Evolutionary conservation across 1,140 invertebrate genomes (phyloP), one percentile per base, ranked within the genome.

Genomic region (Halictus rubicundus): DNA sequence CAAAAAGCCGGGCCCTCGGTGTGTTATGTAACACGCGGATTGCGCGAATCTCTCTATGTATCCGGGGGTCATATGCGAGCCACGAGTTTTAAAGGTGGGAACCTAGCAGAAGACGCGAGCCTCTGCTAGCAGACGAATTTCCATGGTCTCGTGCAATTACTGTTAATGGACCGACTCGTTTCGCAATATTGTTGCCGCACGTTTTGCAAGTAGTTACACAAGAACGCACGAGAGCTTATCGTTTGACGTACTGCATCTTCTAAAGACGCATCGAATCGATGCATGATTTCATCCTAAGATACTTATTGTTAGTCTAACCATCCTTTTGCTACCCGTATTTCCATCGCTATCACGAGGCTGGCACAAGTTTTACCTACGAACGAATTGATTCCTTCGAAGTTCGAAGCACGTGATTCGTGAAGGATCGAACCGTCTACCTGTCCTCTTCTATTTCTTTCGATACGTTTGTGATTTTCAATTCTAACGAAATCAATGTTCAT

Each of bases 51-150:
- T 84, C 75, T 82, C 75, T 84, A 32, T 74, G 69, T 65, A 73
- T 27, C 57, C 61, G 27, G 65, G 84, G 80, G 87, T 86, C 87
- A 87, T 88, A 87, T 87, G 81, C 71, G 84, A 87, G 83, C 79
- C 63, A 69, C 78, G 46, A 77, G 61, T 54, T 94, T 25, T 85
- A 32, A 21, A 27, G 42, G 42, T 42, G 46, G 59, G 65, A 21
- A 90, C 89, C 59, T 93, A 94, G 73, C 94, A 95, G 89, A 94
- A 94, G 90, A 94, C 85, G n/a, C 57, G 23, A 21, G 46, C 65
- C 54, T n/a, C 25, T n/a, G 66, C 64, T 82, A 88, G 82, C 71
- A 81, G 75, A 83, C 66, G 78, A 81, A 83, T 72, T 71, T 84
- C 57, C 23, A n/a, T 5, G 12, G 8, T 12, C 46, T 27, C 25